phyloP scores from a whole-genome alignment of 2,888 invertebrate genomes.

The Rosalia funebris region DNA sequence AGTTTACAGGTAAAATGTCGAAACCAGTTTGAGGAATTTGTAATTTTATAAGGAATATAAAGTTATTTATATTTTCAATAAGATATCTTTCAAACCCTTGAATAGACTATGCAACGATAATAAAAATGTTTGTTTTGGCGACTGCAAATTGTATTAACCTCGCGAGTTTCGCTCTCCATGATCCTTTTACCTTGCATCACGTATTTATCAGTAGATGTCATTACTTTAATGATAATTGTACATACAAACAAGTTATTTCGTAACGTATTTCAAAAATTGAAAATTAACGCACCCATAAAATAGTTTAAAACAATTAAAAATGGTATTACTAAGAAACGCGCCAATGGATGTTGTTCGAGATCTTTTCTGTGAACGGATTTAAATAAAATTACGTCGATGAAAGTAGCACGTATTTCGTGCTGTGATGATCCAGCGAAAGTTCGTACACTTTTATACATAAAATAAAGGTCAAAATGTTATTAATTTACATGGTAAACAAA shows the following conservation, averaged over 20 bases:
- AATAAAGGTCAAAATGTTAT: conserved; percentile 32
- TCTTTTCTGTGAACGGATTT: neutral
- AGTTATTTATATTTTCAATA: too few relatives aligned
- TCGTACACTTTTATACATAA: conserved; percentile 25
- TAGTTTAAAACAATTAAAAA: neutral
- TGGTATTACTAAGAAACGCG: neutral
- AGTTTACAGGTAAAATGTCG: too few relatives aligned
- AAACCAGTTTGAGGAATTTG: too few relatives aligned
- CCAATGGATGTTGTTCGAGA: neutral
- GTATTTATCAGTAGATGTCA: neutral
- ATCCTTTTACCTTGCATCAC: conserved; percentile 1
- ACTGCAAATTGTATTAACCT: conserved; percentile 2
- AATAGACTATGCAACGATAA: too few relatives aligned
- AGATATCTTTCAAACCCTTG: neutral
- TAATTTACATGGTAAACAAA: conserved; percentile 25
- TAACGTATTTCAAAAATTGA: neutral
- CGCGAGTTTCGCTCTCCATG: neutral
- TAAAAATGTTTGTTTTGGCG: neutral
- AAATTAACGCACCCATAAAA: neutral
- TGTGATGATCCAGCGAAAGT: conserved; percentile 31
- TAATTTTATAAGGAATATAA: too few relatives aligned
- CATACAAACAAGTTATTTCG: neutral
- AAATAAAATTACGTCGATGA: conserved; percentile 19
- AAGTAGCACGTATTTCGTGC: conserved; percentile 30
- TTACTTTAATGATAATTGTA: neutral